These are phyloP conservation scores for Pseudococcus longispinus DNA, from an alignment of 2,888 invertebrate species.

Conservation along the genomic window DNA sequence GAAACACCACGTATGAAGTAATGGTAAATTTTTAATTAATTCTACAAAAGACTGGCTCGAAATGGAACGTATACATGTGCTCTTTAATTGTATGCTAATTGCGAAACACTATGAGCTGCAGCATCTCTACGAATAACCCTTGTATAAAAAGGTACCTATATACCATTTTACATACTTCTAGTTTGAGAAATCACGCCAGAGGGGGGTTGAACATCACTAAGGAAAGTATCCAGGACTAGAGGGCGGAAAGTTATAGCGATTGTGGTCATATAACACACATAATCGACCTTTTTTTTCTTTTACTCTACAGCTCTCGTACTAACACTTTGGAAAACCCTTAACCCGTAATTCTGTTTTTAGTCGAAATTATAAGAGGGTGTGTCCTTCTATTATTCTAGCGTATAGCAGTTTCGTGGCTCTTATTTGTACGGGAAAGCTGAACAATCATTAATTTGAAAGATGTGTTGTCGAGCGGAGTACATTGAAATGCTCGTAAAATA, in stretches of 20 bases:
- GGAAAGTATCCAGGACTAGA: background rate
- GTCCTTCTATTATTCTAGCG: constrained; percentile 46
- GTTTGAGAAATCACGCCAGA: background rate
- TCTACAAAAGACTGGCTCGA: background rate
- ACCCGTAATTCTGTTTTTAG: constrained; percentile 52
- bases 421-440: constrained; percentile 38
- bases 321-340: constrained; percentile 45
- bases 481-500: constrained; percentile 52
- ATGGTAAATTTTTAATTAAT: background rate
- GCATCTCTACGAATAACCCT: background rate
- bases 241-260: background rate
- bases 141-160: background rate
- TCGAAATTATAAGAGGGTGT: constrained; percentile 47
- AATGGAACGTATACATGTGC: background rate
- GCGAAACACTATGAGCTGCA: background rate
- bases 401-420: constrained; percentile 39
- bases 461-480: constrained; percentile 49
- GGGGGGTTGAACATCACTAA: background rate
- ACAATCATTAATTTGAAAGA: constrained; percentile 53
- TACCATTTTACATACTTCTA: background rate
- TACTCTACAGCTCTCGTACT: background rate
- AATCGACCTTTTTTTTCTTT: background rate
- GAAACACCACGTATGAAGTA: background rate
- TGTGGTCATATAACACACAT: background rate
- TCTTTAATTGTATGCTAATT: constrained; percentile 3